Percentiles rank a stretch among this genome's conserved stretches.
Conservation (phyloP, 2,797 vertebrate genomes). For the Neomorphus geoffroyi region DNA sequence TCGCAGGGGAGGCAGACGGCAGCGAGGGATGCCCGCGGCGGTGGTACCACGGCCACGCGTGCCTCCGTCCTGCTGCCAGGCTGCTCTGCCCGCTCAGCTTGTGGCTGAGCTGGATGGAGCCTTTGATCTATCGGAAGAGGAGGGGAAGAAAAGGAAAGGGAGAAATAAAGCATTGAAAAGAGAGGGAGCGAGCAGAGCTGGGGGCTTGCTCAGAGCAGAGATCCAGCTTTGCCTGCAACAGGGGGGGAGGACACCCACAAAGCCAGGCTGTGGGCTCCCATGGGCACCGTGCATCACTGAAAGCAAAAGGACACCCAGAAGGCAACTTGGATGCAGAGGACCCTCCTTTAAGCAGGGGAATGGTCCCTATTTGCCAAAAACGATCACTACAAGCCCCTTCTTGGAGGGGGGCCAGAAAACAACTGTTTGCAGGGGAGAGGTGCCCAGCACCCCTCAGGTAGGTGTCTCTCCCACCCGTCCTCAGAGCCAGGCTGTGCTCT, state of each 20-base stretch:
- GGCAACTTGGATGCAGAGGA: not conserved
- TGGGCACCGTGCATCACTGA: rapidly evolving
- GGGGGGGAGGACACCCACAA: not conserved
- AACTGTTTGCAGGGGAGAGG: rapidly evolving
- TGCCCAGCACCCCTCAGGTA: not conserved
- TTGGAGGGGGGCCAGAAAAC: not conserved
- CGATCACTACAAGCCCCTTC: rapidly evolving
- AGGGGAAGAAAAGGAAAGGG: conserved; percentile 53
- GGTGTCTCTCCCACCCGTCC: not conserved
- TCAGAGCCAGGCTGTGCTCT: not conserved
- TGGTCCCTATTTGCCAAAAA: not conserved
- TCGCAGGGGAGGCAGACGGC: not conserved
- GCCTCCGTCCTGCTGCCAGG: not conserved
- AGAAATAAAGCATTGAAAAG: conserved; percentile 24
- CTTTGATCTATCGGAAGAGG: conserved; percentile 71
- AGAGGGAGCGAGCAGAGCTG: not conserved
- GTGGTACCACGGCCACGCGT: rapidly evolving
- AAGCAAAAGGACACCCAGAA: not conserved
- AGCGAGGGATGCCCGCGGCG: not conserved
- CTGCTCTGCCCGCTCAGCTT: conserved; percentile 17
- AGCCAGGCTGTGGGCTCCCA: rapidly evolving
- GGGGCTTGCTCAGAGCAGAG: not conserved
- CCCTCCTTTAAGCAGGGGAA: not conserved
- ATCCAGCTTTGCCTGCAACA: not conserved
- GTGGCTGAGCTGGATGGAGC: conserved; percentile 28